These are phyloP conservation scores for Hyaena hyaena DNA, from an alignment of 2,113 vertebrate genomes.

Conservation along the genomic window DNA sequence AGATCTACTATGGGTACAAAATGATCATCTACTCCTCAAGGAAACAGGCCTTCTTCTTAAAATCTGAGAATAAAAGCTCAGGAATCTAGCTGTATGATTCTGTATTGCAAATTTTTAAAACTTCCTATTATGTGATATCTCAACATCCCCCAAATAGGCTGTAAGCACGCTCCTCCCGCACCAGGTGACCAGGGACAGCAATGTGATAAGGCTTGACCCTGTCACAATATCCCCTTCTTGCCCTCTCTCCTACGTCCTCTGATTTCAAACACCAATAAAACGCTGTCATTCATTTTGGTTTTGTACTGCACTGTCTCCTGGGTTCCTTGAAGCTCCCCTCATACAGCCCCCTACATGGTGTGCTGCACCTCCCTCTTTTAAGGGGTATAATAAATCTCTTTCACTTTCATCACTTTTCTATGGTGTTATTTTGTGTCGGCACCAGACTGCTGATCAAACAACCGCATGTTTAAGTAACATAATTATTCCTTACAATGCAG, in stretches of 20 bases:
- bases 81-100: neutral
- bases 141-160: neutral
- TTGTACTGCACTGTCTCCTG: neutral
- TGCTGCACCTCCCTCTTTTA: neutral
- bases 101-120: neutral
- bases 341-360: fast-evolving
- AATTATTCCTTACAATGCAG: neutral
- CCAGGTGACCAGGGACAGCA: neutral
- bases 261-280: neutral
- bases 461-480: neutral
- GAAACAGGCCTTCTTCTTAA: neutral
- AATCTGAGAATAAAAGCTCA: neutral
- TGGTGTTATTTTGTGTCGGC: neutral
- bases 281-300: neutral
- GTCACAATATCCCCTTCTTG: neutral
- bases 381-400: neutral
- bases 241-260: neutral
- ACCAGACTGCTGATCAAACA: neutral
- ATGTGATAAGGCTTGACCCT: neutral
- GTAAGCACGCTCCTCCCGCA: neutral
- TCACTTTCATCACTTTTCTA: neutral
- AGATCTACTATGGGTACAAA: neutral
- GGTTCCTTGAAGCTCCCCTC: no score
- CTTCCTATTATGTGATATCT: neutral
- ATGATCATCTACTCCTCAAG: neutral